Evolutionary conservation across 1,140 invertebrate genomes (phyloP), one percentile per base, ranked within the genome.

Genomic region (Doryteuthis pealeii): DNA sequence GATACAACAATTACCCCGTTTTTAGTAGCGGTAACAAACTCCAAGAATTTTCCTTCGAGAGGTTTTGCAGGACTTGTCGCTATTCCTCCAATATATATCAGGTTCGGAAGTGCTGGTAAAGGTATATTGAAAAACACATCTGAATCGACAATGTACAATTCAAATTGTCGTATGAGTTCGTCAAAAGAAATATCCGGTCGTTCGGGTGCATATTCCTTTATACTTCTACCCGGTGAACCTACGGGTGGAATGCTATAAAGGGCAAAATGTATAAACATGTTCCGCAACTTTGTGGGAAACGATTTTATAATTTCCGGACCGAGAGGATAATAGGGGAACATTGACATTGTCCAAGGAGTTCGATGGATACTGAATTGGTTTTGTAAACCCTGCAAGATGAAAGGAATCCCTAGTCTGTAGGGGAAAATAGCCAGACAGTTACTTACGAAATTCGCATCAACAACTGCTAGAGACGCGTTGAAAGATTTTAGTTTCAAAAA

Each of bases 81-180:
- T n/a, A 79, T 62, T 28, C 78, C 75, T 26, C 80, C 80, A 30
- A 81, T 77, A 30, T 75, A 72, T 30, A 75, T 77, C n/a, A 77
- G 54, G 67, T 83, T 77, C 14, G 80, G 79, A 14, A 82, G 45
- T 30, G 43, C n/a, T 12, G 82, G 78, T n/a, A 62, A 71, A 1
- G 78, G 62, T 58, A 74, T 79, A 49, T 80, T 77, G 14, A 82
- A 35, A 14, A 79, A 43, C n/a, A 76, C 32, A 68, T 81, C 80
- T 10, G 33, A 32, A n/a, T 81, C 78, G 22, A 77, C 14, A 12
- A 83, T 32, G 62, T 74, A 73, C 22, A 81, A 67, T 30, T 75
- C 68, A 22, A 76, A 73, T 58, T 75, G 73, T 4, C 31, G 35
- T 15, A 65, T 58, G 2, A 78, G 32, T 49, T 76, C 49, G 12